Conservation (phyloP, 35 echinoderm and acorn worm species). For the Apostichopus parvimensis region DNA sequence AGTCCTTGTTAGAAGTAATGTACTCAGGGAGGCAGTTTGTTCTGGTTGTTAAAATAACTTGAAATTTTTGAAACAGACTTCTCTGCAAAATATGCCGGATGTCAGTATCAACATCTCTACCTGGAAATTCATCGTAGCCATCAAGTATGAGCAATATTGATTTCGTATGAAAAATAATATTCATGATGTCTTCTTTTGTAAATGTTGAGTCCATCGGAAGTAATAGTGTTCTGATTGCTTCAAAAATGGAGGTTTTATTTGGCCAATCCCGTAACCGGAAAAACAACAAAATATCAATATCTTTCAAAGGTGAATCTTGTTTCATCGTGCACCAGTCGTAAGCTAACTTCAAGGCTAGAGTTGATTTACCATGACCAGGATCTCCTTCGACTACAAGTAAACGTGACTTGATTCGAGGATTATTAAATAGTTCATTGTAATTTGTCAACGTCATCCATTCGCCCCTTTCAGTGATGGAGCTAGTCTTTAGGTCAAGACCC, state of each 20-base stretch:
- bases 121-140: conserved; percentile 8
- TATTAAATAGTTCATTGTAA: not conserved
- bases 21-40: not conserved
- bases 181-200: not conserved
- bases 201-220: not conserved
- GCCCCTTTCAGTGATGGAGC: not conserved
- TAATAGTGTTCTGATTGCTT: not conserved
- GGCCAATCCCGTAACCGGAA: not conserved
- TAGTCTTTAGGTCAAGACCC: not conserved
- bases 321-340: conserved; percentile 15
- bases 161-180: not conserved
- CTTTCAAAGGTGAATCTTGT: not conserved
- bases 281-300: conserved; percentile 2
- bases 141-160: conserved; percentile 11
- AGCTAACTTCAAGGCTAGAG: not conserved
- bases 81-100: not conserved
- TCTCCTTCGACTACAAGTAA: conserved; percentile 11
- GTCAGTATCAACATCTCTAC: not conserved
- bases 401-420: not conserved
- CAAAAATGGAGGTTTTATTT: not conserved
- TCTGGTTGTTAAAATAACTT: conserved; percentile 13
- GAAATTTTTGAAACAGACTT: conserved; percentile 16
- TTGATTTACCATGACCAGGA: conserved; percentile 15
- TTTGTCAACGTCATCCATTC: not conserved
- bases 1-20: not conserved